A percentile compares a stretch with the other conserved stretches of the same genome.
phyloP scores from a whole-genome alignment of 2,888 invertebrate genomes.

The Auanema sp. region DNA sequence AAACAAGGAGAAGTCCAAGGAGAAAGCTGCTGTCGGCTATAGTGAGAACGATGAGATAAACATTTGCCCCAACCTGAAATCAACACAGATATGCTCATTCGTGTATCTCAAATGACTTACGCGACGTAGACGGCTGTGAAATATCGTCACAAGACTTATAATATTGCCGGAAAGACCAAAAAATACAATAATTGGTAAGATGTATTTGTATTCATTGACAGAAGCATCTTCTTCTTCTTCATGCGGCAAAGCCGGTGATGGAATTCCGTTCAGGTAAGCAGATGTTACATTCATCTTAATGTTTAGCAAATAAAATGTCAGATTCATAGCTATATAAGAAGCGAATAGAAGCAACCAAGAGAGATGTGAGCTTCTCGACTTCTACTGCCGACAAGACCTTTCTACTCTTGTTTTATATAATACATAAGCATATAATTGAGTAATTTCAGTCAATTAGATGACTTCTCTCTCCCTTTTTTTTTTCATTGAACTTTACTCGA shows the following conservation, averaged over 20 bases:
- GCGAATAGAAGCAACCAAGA: too few relatives aligned
- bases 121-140: slow-evolving; percentile 57
- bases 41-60: slow-evolving; percentile 61
- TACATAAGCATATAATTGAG: too few relatives aligned
- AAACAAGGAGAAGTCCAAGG: slow-evolving; percentile 51
- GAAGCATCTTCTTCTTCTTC: slow-evolving; percentile 24
- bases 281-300: too few relatives aligned
- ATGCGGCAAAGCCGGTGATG: not conserved
- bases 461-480: too few relatives aligned
- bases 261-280: too few relatives aligned
- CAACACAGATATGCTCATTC: not conserved
- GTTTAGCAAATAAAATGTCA: too few relatives aligned
- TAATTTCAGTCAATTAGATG: too few relatives aligned
- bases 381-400: too few relatives aligned
- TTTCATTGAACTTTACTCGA: too few relatives aligned
- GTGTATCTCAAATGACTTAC: slow-evolving; percentile 27
- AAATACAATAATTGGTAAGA: slow-evolving; percentile 54
- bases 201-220: slow-evolving; percentile 44
- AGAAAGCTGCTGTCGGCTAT: slow-evolving; percentile 58
- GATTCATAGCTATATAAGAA: too few relatives aligned
- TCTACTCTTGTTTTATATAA: too few relatives aligned
- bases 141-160: slow-evolving; percentile 59
- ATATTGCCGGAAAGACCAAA: slow-evolving; percentile 57
- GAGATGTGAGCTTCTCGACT: too few relatives aligned
- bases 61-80: slow-evolving; percentile 59